Evolutionary conservation across 2,888 invertebrate genomes (phyloP).

Genomic region (Candidula unifasciata): DNA sequence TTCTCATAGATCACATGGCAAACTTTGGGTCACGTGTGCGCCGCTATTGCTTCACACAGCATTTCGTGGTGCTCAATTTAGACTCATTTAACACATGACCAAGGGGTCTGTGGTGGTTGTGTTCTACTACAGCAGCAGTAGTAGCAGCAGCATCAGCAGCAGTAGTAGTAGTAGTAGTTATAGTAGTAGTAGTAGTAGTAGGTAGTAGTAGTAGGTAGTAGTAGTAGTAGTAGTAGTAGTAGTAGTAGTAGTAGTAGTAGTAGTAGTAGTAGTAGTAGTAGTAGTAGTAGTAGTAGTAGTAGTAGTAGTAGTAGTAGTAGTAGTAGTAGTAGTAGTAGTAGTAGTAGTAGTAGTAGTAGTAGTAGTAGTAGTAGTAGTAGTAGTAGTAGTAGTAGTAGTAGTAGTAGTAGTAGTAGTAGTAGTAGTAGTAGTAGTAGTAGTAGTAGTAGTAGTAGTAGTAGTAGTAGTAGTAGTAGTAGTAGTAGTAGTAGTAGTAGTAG

Average conservation of each 20-base stretch:
- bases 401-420: conserved; percentile 50
- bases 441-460: conserved; percentile 50
- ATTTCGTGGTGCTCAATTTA: too few relatives aligned
- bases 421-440: conserved; percentile 52
- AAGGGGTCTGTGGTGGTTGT: too few relatives aligned
- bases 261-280: neutral
- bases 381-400: conserved; percentile 51
- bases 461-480: conserved; percentile 46
- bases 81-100: too few relatives aligned
- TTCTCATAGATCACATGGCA: too few relatives aligned
- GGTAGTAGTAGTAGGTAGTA: conserved; percentile 26
- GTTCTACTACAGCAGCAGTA: conserved; percentile 27
- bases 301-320: too few relatives aligned
- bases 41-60: too few relatives aligned
- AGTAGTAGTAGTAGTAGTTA: conserved; percentile 28
- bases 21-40: too few relatives aligned
- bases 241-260: conserved; percentile 28
- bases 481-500: conserved; percentile 49
- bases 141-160: conserved; percentile 27
- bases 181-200: conserved; percentile 43
- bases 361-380: conserved; percentile 50
- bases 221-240: conserved; percentile 24
- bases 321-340: neutral
- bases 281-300: neutral
- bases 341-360: conserved; percentile 50